Conservation (phyloP, 2,113 vertebrate species). For the Noctilio leporinus region DNA sequence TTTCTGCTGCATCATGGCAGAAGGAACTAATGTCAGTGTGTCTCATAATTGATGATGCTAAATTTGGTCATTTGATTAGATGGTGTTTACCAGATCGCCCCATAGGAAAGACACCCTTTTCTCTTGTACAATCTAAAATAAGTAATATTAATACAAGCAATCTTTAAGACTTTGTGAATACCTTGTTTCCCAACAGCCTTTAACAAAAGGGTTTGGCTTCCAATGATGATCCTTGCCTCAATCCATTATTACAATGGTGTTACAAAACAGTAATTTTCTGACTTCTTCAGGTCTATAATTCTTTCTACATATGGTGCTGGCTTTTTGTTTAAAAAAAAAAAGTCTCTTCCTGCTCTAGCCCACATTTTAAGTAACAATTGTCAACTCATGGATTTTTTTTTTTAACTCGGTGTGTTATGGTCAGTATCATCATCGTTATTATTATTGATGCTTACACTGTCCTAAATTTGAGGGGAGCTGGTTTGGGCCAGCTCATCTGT, state of each 20-base stretch:
- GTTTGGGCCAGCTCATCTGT: neutral
- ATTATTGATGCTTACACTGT: neutral
- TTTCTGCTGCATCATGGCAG: neutral
- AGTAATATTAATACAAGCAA: neutral
- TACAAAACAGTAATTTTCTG: neutral
- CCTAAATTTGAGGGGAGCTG: neutral
- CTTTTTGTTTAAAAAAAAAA: neutral
- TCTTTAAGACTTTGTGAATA: neutral
- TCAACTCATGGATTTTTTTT: neutral
- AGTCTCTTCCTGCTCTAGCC: neutral
- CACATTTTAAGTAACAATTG: neutral
- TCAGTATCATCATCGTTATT: neutral
- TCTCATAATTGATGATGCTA: neutral
- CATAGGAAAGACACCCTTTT: constrained; percentile 1
- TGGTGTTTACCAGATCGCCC: neutral
- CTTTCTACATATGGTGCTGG: neutral
- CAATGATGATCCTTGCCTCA: neutral
- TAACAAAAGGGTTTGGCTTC: neutral
- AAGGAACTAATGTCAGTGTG: neutral
- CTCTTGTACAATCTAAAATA: neutral
- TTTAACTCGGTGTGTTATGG: neutral
- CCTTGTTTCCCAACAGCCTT: neutral
- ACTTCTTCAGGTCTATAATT: constrained; percentile 5
- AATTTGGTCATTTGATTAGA: neutral
- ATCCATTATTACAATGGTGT: neutral